Evolutionary conservation across 30 jellyfish, hydroid and myxozoan species (phyloP).

Genomic region (Clytia hemisphaerica): DNA sequence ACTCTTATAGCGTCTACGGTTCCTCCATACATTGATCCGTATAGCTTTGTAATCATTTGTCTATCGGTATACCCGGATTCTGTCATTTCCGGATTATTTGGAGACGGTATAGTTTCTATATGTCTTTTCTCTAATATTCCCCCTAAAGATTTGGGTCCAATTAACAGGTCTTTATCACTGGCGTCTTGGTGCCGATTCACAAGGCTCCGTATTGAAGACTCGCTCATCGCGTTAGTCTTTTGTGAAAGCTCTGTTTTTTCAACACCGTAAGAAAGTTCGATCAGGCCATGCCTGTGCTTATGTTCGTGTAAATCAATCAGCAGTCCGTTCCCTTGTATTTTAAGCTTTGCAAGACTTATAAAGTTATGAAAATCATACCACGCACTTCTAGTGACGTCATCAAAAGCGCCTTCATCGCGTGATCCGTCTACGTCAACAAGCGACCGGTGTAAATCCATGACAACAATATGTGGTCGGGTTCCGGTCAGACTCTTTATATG

Average conservation of each 20-base stretch:
- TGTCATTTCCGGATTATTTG: constrained; percentile 9
- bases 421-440: constrained; percentile 6
- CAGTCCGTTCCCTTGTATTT: neutral
- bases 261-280: constrained; percentile 12
- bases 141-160: constrained; percentile 7
- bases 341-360: constrained; percentile 6
- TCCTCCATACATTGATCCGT: constrained; percentile 14
- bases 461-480: constrained; percentile 6
- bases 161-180: neutral
- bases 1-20: constrained; percentile 19
- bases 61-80: constrained; percentile 6
- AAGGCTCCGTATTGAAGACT: neutral
- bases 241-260: neutral
- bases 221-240: neutral
- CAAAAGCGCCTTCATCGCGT: constrained; percentile 11
- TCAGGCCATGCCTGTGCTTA: neutral
- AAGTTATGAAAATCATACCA: constrained; percentile 28
- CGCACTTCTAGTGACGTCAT: constrained; percentile 16
- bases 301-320: constrained; percentile 9
- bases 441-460: constrained; percentile 14
- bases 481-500: constrained; percentile 10
- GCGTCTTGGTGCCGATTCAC: neutral
- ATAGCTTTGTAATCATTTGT: neutral
- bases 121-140: neutral
- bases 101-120: constrained; percentile 6